Percentiles rank a stretch among this genome's conserved stretches.
These are phyloP conservation scores for Chloroclystis v-ata DNA, from an alignment of 2,888 invertebrate genomes.

Conservation along the genomic window DNA sequence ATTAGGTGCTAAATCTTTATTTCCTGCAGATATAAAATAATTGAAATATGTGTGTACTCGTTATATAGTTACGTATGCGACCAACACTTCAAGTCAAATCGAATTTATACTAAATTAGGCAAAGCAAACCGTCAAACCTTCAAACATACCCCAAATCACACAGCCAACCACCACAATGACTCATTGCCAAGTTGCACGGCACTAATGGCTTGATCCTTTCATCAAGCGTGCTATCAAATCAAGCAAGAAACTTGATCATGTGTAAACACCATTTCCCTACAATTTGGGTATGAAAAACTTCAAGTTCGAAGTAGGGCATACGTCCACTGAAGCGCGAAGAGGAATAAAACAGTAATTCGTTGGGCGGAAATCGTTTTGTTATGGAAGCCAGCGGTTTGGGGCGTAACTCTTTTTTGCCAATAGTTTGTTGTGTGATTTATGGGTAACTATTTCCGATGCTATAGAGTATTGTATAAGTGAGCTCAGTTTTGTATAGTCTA, in stretches of 20 bases:
- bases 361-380: slow-evolving; percentile 22
- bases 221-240: neutral
- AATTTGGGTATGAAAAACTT: slow-evolving; percentile 22
- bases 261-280: neutral
- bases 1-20: too few species aligned
- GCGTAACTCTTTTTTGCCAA: slow-evolving; percentile 7
- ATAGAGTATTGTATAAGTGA: too few species aligned
- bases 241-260: slow-evolving; percentile 1
- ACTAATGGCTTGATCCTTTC: too few species aligned
- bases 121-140: too few species aligned
- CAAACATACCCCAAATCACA: too few species aligned
- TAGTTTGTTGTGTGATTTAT: slow-evolving; percentile 5
- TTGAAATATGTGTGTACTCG: too few species aligned
- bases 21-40: too few species aligned
- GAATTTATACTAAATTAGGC: too few species aligned
- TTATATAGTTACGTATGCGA: too few species aligned
- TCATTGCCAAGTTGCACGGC: too few species aligned
- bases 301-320: slow-evolving; percentile 20
- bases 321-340: slow-evolving; percentile 16
- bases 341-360: slow-evolving; percentile 13
- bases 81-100: too few species aligned
- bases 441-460: neutral
- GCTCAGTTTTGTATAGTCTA: too few species aligned
- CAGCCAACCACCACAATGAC: neutral
- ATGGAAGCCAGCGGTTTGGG: slow-evolving; percentile 11